A percentile compares a stretch with the other conserved stretches of the same genome.
These are phyloP conservation scores for Uromys caudimaculatus DNA, from an alignment of 2,797 vertebrate species.

Conservation along the genomic window DNA sequence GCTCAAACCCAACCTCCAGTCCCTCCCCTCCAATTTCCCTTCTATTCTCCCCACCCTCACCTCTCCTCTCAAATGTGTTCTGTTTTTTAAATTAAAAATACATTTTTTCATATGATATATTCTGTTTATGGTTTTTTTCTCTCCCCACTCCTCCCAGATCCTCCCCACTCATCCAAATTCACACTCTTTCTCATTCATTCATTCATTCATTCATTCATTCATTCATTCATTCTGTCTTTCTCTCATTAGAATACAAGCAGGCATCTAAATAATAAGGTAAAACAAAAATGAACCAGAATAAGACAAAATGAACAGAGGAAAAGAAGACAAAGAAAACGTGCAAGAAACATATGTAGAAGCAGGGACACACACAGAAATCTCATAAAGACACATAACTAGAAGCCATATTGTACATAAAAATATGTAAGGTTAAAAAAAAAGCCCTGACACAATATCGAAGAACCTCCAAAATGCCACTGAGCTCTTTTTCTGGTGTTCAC, in stretches of 20 bases:
- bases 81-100: background rate
- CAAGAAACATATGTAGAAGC: background rate
- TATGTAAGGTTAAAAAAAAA: background rate
- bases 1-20: background rate
- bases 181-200: background rate
- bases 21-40: too few species aligned
- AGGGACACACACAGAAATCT: background rate
- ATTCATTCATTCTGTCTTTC: background rate
- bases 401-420: background rate
- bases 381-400: background rate
- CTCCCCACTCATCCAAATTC: background rate
- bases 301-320: too few species aligned
- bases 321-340: background rate
- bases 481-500: background rate
- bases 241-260: background rate
- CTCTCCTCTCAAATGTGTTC: background rate
- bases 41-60: background rate
- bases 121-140: background rate
- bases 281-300: background rate
- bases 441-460: background rate
- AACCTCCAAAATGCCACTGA: background rate
- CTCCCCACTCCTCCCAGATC: background rate
- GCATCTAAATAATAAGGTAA: background rate
- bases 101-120: background rate
- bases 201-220: too few species aligned